Base-by-base conservation (phyloP, 2,797 vertebrate genomes). In the Sebastes hopkinsi region DNA sequence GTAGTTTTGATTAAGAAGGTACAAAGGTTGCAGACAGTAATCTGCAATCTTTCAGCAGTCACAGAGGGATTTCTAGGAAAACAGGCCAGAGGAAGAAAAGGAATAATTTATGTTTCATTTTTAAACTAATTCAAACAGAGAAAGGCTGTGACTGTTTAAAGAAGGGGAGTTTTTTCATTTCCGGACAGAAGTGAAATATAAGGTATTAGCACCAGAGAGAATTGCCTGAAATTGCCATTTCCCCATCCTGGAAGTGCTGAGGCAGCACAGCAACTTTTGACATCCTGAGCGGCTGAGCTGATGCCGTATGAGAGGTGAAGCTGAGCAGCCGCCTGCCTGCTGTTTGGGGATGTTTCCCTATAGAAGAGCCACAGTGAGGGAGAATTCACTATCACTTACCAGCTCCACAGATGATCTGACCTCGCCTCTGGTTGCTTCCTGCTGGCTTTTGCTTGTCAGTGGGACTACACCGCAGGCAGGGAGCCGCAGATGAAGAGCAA, bases 1-100 rank as follows among this genome's bases (percentile, higher is more conserved):
- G 88, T 77, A 69, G 22, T 80, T 85, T 83, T 82, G 58, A 89
- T 89, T 78, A 81, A 78, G 50, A 81, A 67, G 73, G 77, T 75
- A 87, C 68, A 81, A 79, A 77, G 70, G 78, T 78, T 72, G 64
- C 82, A 77, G 72, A 86, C 72, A 72, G 71, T 81, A 72, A 87
- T 87, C 72, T 77, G 68, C 76, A 72, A 79, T 74, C 52, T 77
- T 27, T 54, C 54, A 30, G 25, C 72, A 73, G 60, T 34, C n/a
- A 5, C 23, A 55, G 42, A 67, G 69, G 25, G 62, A 75, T 59
- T 86, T 85, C 66, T n/a, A 22, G 69, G 61, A 71, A 62, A 82
- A 79, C 54, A 70, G 58, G 68, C 27, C 72, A 65, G 55, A 52
- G 18, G 72, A 67, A 30, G 29, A 76, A 46, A 1, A 64, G 52